Conservation (phyloP, 2,888 invertebrate species). For the Oligia latruncula region DNA sequence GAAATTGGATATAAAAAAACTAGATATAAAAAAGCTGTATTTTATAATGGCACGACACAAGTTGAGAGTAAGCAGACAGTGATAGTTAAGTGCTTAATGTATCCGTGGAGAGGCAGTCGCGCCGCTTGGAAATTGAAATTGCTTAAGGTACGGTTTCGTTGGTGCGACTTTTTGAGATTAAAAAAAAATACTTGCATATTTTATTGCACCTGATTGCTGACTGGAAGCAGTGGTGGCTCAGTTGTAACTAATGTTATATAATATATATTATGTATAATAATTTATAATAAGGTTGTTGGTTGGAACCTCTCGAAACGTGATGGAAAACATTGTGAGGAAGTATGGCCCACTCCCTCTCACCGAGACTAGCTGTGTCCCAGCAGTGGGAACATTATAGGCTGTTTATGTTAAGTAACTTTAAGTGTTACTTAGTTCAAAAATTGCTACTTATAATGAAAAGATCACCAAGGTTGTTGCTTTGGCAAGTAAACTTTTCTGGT, state of each 20-base stretch:
- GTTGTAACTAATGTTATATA: not conserved
- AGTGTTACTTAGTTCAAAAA: not conserved
- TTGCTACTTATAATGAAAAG: no score
- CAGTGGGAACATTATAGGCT: not conserved
- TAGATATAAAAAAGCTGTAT: slow-evolving; percentile 56
- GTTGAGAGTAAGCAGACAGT: slow-evolving; percentile 87
- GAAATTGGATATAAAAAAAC: slow-evolving; percentile 28
- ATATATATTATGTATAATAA: no score
- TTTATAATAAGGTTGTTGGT: not conserved
- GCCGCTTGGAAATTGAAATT: slow-evolving; percentile 87
- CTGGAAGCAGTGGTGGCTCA: not conserved
- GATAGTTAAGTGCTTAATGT: slow-evolving; percentile 90
- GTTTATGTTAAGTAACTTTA: not conserved
- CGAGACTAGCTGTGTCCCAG: not conserved
- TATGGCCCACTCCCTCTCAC: not conserved
- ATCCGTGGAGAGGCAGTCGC: slow-evolving; percentile 84
- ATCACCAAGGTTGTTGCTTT: not conserved
- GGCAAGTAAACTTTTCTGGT: not conserved
- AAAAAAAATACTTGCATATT: not conserved
- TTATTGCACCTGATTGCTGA: not conserved
- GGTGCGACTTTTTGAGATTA: slow-evolving; percentile 46
- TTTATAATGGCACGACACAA: slow-evolving; percentile 82
- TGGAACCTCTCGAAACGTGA: not conserved
- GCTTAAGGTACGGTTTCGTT: slow-evolving; percentile 73
- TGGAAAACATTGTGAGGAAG: not conserved